phyloP scores from a whole-genome alignment of 1,140 invertebrate species.

The Lepidostoma basale region DNA sequence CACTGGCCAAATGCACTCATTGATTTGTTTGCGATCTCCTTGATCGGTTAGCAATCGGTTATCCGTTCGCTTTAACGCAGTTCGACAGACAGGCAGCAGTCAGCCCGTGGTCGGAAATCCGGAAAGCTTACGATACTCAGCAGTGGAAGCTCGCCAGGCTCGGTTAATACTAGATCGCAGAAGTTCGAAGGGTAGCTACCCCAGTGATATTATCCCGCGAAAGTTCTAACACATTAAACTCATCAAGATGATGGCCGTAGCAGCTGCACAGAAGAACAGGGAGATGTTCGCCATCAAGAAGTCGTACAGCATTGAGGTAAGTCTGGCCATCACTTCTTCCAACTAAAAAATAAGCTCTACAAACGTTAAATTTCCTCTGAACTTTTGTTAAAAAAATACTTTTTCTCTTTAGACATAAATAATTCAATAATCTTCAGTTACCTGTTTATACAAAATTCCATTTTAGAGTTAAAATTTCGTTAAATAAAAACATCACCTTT shows the following conservation, averaged over 20 bases:
- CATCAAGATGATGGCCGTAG: slow-evolving; percentile 76
- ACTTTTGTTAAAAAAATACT: too few relatives aligned
- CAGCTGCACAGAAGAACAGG: slow-evolving; percentile 87
- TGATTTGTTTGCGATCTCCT: slow-evolving; percentile 61
- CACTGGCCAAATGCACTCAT: slow-evolving; percentile 60
- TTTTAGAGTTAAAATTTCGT: too few relatives aligned
- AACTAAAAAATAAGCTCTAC: too few relatives aligned
- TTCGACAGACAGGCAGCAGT: slow-evolving; percentile 60
- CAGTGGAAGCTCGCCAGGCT: slow-evolving; percentile 59
- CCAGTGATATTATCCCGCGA: slow-evolving; percentile 16
- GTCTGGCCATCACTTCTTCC: slow-evolving; percentile 55
- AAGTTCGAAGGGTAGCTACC: slow-evolving; percentile 19
- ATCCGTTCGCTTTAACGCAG: slow-evolving; percentile 56
- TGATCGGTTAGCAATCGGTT: slow-evolving; percentile 61
- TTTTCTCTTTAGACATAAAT: too few relatives aligned
- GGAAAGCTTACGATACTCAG: slow-evolving; percentile 52
- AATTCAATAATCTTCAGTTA: too few relatives aligned
- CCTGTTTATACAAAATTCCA: too few relatives aligned
- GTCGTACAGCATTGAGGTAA: slow-evolving; percentile 96
- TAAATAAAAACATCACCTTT: too few relatives aligned
- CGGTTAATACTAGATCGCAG: slow-evolving; percentile 31
- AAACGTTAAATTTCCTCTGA: too few relatives aligned
- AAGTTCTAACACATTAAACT: slow-evolving; percentile 35
- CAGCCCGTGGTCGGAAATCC: slow-evolving; percentile 59
- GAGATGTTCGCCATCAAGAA: slow-evolving; percentile 95